Percentiles rank a stretch among this genome's conserved stretches.
Conservation (phyloP, 2,797 vertebrate genomes). For the Lerista edwardsae region DNA sequence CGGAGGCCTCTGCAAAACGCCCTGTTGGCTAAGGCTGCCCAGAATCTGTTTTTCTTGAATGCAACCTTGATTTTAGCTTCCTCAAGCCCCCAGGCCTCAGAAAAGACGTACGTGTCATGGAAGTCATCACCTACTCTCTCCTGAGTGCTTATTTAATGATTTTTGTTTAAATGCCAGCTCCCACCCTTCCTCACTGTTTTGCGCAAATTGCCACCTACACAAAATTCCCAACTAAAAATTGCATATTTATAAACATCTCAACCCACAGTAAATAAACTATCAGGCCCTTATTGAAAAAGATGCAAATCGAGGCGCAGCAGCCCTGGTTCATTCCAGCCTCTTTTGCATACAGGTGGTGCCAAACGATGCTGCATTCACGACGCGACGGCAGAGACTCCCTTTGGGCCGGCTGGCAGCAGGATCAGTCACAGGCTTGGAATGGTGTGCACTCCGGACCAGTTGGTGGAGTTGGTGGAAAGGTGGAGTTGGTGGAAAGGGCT, state of each 20-base stretch:
- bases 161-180: constrained; percentile 20
- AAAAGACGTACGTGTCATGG: constrained; percentile 22
- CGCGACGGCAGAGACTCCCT: constrained; percentile 20
- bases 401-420: background rate
- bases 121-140: background rate
- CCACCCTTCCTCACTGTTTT: constrained; percentile 42
- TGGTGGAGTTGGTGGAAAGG: no score
- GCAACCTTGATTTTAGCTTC: background rate
- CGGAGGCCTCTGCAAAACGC: background rate
- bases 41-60: background rate
- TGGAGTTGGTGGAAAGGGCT: no score
- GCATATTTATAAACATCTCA: constrained; percentile 49
- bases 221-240: constrained; percentile 45
- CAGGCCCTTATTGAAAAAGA: constrained; percentile 38
- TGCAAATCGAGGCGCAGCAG: constrained; percentile 43
- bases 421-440: background rate
- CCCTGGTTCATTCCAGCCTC: constrained; percentile 33
- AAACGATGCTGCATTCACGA: constrained; percentile 7
- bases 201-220: constrained; percentile 30
- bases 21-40: background rate
- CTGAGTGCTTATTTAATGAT: constrained; percentile 37
- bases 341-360: constrained; percentile 45
- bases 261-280: constrained; percentile 16
- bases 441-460: background rate
- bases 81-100: constrained; percentile 14